Evolutionary conservation across 2,888 invertebrate species (phyloP).

Genomic region (Trilocha varians): DNA sequence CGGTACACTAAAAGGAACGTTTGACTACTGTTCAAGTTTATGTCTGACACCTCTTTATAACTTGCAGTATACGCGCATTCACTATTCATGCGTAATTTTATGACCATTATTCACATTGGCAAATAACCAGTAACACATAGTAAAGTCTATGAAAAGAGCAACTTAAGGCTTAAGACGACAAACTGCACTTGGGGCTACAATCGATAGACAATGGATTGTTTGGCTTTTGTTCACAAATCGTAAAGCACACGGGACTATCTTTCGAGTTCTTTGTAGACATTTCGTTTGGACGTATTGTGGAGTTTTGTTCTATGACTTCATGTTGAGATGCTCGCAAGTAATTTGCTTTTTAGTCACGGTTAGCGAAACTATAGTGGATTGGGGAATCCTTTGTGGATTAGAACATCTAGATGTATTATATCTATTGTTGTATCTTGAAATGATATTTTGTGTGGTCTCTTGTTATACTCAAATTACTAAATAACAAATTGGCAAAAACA

Average conservation of each 20-base stretch:
- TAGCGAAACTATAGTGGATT: conserved; percentile 13
- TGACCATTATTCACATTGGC: conserved; percentile 9
- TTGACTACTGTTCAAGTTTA: neutral
- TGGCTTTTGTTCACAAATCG: conserved; percentile 60
- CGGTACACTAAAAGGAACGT: neutral
- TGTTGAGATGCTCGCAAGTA: conserved; percentile 21
- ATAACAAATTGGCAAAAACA: too few species aligned
- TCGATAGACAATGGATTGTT: conserved; percentile 66
- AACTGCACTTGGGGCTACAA: conserved; percentile 57
- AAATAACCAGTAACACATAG: conserved; percentile 29
- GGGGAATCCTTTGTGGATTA: conserved; percentile 4
- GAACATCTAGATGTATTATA: neutral
- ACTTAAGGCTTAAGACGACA: conserved; percentile 58
- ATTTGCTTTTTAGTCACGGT: conserved; percentile 22
- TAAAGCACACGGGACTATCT: conserved; percentile 45
- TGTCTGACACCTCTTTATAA: conserved; percentile 3
- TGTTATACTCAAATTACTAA: too few species aligned
- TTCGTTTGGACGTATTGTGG: conserved; percentile 40
- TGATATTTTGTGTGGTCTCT: too few species aligned
- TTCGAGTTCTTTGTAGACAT: conserved; percentile 47
- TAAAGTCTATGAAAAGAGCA: conserved; percentile 35
- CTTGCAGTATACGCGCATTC: conserved; percentile 1
- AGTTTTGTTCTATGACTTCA: conserved; percentile 35
- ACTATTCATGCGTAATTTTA: conserved; percentile 8
- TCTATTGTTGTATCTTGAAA: neutral